Evolutionary conservation across 2,888 invertebrate species (phyloP).

Genomic region (Gryllus longicercus): DNA sequence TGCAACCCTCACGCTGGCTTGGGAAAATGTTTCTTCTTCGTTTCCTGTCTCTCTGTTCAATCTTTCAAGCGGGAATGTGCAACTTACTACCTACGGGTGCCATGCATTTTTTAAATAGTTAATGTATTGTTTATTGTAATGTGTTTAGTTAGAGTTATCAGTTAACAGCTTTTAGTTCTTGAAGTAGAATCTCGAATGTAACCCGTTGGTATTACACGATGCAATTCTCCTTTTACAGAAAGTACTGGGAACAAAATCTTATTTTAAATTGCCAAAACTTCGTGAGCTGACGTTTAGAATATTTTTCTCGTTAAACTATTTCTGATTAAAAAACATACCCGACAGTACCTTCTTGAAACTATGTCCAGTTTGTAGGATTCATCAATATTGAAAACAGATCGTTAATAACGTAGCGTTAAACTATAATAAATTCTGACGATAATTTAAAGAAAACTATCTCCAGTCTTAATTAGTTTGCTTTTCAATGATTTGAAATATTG

Average conservation of each 20-base stretch:
- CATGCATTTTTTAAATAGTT: background rate
- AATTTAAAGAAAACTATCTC: too few relatives aligned
- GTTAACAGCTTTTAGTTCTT: background rate
- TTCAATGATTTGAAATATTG: too few relatives aligned
- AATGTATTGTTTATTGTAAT: background rate
- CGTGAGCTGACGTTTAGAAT: too few relatives aligned
- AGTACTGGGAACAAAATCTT: background rate
- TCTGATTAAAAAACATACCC: too few relatives aligned
- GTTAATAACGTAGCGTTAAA: too few relatives aligned
- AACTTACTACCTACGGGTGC: background rate
- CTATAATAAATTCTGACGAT: too few relatives aligned
- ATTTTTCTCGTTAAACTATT: too few relatives aligned
- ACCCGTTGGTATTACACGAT: conserved; percentile 9
- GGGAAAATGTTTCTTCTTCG: background rate
- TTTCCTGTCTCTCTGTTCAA: background rate
- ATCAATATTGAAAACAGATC: too few relatives aligned
- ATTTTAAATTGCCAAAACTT: too few relatives aligned
- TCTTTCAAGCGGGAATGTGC: background rate
- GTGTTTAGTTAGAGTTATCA: background rate
- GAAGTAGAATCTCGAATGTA: background rate
- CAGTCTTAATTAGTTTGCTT: too few relatives aligned
- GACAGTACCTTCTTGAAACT: too few relatives aligned
- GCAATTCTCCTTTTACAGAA: background rate
- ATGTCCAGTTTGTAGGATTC: too few relatives aligned
- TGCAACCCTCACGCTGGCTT: background rate